A percentile compares a stretch with the other conserved stretches of the same genome.
These are phyloP conservation scores for Ictidomys tridecemlineatus DNA, from an alignment of 2,113 vertebrate species.

Conservation along the genomic window DNA sequence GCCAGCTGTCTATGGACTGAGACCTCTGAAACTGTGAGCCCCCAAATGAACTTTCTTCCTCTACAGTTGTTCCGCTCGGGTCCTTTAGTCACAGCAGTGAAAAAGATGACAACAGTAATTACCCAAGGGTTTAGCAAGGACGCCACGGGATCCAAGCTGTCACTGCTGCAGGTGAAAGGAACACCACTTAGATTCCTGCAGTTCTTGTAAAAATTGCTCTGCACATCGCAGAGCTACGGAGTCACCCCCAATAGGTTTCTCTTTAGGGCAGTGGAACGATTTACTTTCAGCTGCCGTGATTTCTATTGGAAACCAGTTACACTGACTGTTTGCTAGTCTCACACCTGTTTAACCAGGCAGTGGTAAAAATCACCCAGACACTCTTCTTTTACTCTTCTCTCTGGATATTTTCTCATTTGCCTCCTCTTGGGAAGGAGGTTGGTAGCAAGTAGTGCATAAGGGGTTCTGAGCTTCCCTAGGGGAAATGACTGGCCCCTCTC, in stretches of 20 bases:
- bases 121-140: not conserved
- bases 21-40: too few species aligned
- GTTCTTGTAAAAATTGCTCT: not conserved
- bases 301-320: not conserved
- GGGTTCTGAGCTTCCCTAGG: accelerated
- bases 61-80: too few species aligned
- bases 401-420: not conserved
- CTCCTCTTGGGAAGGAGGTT: not conserved
- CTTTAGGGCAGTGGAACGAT: not conserved
- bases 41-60: too few species aligned
- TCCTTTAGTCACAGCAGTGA: too few species aligned
- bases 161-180: not conserved
- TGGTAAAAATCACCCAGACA: not conserved
- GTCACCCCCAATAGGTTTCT: not conserved
- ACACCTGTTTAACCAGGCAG: not conserved
- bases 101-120: not conserved
- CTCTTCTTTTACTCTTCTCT: not conserved
- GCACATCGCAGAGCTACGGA: not conserved
- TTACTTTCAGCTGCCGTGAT: not conserved
- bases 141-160: not conserved
- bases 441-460: not conserved
- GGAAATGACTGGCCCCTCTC: too few species aligned
- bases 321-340: not conserved
- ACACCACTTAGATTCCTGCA: not conserved
- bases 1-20: too few species aligned